Evolutionary conservation across 2,113 vertebrate species (phyloP).

Genomic region (Sander lucioperca): DNA sequence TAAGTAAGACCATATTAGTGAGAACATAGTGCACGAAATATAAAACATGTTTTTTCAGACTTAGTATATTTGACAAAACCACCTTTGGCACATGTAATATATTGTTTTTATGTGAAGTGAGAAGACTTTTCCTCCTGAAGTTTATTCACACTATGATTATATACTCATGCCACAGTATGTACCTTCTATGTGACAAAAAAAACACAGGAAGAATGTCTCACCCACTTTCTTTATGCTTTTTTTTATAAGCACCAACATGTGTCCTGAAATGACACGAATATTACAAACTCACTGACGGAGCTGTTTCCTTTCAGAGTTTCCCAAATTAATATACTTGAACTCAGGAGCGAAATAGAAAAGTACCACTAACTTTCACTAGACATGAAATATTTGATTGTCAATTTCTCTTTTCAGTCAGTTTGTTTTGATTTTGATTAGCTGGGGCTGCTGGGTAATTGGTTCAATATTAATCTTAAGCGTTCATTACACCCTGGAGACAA

Average conservation of each 20-base stretch:
- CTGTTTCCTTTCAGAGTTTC: not conserved
- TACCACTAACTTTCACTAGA: not conserved
- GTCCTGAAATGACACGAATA: not conserved
- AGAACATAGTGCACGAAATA: not conserved
- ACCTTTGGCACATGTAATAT: not conserved
- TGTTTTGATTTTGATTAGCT: not conserved
- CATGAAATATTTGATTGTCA: not conserved
- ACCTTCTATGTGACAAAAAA: not conserved
- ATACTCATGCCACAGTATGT: not conserved
- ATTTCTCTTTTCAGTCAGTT: not conserved
- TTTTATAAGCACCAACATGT: not conserved
- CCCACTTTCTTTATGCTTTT: not conserved
- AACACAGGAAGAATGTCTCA: no score
- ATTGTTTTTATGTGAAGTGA: not conserved
- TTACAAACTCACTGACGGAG: not conserved
- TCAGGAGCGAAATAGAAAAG: not conserved
- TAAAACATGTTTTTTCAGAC: not conserved
- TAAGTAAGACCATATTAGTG: not conserved
- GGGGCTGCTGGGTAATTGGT: not conserved
- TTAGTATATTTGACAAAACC: not conserved
- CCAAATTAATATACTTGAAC: not conserved
- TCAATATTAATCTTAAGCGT: not conserved
- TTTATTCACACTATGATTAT: not conserved
- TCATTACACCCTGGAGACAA: not conserved
- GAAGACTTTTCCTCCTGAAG: not conserved